Evolutionary conservation across 2,888 invertebrate genomes (phyloP).

Genomic region (Rhyacophila evoluta): DNA sequence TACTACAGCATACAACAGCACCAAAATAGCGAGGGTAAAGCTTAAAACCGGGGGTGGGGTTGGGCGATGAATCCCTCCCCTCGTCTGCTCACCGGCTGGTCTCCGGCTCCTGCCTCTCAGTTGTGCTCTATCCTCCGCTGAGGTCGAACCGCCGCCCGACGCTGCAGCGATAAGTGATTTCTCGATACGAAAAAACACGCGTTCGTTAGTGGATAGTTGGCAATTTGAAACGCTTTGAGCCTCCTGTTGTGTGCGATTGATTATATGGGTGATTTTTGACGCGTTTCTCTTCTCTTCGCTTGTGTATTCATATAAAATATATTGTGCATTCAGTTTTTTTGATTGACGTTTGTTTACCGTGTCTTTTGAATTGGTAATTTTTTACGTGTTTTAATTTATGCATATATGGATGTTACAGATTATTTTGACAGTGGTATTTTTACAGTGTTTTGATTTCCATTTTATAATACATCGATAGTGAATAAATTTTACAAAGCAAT

Average conservation of each 20-base stretch:
- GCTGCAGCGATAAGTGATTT: background rate
- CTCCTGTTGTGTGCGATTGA: background rate
- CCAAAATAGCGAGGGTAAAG: background rate
- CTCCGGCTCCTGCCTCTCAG: background rate
- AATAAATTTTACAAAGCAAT: too few species aligned
- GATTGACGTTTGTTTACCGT: conserved; percentile 8
- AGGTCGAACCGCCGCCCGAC: background rate
- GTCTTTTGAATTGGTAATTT: background rate
- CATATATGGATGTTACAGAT: background rate
- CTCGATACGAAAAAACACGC: conserved; percentile 9
- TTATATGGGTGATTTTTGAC: background rate
- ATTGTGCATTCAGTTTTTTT: conserved; percentile 17
- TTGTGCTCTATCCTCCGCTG: conserved; percentile 9
- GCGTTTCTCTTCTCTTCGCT: background rate
- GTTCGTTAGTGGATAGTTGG: background rate
- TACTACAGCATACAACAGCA: background rate
- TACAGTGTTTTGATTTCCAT: background rate
- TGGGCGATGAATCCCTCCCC: background rate
- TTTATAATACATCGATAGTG: too few species aligned
- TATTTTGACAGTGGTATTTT: background rate
- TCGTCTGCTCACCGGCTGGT: conserved; percentile 22
- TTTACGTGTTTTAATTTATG: background rate
- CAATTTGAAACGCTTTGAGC: background rate
- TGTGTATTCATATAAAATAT: background rate
- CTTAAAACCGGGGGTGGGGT: background rate